Percentiles rank a stretch among this genome's conserved stretches.
phyloP scores from a whole-genome alignment of 2,888 invertebrate genomes.

The Cataglyphis rosenhaueri region DNA sequence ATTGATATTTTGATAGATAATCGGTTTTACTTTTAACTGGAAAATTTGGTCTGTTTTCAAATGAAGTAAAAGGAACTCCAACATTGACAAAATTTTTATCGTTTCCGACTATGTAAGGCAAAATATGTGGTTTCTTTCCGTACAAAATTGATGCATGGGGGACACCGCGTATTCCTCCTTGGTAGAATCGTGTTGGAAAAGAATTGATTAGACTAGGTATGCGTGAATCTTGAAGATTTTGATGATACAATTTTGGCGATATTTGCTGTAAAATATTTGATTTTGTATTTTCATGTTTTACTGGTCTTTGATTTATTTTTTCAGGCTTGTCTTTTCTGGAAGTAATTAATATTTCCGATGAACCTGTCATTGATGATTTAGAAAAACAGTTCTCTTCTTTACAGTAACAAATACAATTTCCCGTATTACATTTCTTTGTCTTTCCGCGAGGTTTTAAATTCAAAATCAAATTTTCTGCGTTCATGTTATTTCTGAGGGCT shows the following conservation, averaged over 20 bases:
- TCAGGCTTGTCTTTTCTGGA: background rate
- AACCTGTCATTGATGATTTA: background rate
- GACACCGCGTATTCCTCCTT: background rate
- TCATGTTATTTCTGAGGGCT: constrained; percentile 35
- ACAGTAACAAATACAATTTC: constrained; percentile 76
- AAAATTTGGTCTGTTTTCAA: background rate
- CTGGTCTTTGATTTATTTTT: background rate
- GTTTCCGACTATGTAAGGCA: background rate
- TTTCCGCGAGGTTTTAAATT: constrained; percentile 11
- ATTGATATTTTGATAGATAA: background rate
- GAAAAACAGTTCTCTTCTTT: constrained; percentile 45
- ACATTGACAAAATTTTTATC: background rate
- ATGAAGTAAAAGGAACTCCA: background rate
- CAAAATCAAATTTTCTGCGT: background rate
- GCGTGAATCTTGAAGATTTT: background rate
- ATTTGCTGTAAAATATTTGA: background rate
- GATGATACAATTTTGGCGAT: background rate
- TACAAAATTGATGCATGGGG: background rate
- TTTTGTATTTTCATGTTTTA: background rate
- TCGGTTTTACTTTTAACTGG: background rate
- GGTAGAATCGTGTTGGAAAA: background rate
- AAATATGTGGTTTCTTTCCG: background rate
- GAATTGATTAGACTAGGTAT: background rate
- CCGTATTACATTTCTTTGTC: constrained; percentile 37
- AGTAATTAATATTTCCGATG: background rate